Evolutionary conservation across 2,797 vertebrate genomes (phyloP).

Genomic region (Clarias laeviceps): DNA sequence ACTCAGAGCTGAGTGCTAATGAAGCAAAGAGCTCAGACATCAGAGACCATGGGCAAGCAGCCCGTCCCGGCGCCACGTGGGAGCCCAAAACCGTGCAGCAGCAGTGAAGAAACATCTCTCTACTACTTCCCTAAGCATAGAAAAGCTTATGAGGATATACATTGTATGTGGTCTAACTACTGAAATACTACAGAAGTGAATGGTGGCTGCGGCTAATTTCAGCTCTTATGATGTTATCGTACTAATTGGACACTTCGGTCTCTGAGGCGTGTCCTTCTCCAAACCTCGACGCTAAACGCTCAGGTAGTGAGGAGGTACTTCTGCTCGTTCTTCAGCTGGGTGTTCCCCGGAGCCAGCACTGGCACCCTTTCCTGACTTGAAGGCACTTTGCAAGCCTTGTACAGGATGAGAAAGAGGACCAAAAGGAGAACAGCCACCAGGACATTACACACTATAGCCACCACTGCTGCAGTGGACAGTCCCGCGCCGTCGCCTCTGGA

Average conservation of each 20-base stretch:
- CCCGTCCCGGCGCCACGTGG: slow-evolving; percentile 20
- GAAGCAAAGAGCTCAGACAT: slow-evolving; percentile 47
- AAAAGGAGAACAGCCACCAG: slow-evolving; percentile 76
- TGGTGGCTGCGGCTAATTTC: neutral
- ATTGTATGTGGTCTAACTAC: neutral
- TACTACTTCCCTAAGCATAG: slow-evolving; percentile 20
- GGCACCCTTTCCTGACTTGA: slow-evolving; percentile 74
- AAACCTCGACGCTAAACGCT: slow-evolving; percentile 47
- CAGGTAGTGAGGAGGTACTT: slow-evolving; percentile 77
- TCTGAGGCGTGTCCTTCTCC: neutral
- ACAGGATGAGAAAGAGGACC: slow-evolving; percentile 76
- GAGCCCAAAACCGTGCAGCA: slow-evolving; percentile 2
- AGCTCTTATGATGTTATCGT: neutral
- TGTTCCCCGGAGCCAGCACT: slow-evolving; percentile 65
- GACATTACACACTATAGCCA: slow-evolving; percentile 78
- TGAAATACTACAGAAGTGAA: slow-evolving; percentile 6
- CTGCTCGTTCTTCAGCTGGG: slow-evolving; percentile 70
- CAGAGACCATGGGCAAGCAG: slow-evolving; percentile 37
- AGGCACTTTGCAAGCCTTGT: slow-evolving; percentile 77
- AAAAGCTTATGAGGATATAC: slow-evolving; percentile 36
- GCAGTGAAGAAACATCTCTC: slow-evolving; percentile 8
- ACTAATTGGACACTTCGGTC: neutral
- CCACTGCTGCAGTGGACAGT: slow-evolving; percentile 76
- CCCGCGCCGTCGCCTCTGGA: slow-evolving; percentile 50
- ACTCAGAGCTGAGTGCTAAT: slow-evolving; percentile 54